phyloP scores from a whole-genome alignment of 2,888 invertebrate genomes.

The Drosophila paramelanica region DNA sequence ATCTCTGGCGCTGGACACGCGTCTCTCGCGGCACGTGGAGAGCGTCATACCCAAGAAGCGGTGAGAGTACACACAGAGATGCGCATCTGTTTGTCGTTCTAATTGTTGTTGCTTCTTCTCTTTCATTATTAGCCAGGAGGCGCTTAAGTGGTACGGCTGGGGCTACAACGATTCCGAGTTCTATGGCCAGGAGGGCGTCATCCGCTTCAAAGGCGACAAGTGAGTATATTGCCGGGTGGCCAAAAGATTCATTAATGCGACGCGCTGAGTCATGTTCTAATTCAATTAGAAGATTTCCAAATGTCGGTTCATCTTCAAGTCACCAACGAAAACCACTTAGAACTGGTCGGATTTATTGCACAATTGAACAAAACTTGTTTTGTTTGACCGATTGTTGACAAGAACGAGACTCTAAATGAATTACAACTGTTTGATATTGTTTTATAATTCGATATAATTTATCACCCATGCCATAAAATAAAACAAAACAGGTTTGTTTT shows the following conservation, averaged over 20 bases:
- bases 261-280: neutral
- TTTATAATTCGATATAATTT: too few relatives aligned
- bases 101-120: neutral
- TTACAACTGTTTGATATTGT: too few relatives aligned
- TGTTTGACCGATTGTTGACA: neutral
- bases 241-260: neutral
- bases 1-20: constrained; percentile 75
- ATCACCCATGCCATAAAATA: too few relatives aligned
- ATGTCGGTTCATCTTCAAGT: neutral
- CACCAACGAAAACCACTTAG: neutral
- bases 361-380: too few relatives aligned
- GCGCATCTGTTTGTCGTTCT: constrained; percentile 2
- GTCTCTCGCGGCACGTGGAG: constrained; percentile 75
- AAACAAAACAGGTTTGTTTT: too few relatives aligned
- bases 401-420: too few relatives aligned
- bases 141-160: constrained; percentile 99
- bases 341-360: neutral
- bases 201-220: constrained; percentile 94
- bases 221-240: constrained; percentile 84
- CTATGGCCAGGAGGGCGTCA: constrained; percentile 87
- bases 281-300: constrained; percentile 3
- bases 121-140: constrained; percentile 89
- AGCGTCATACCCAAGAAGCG: constrained; percentile 83
- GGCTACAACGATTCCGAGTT: constrained; percentile 99
- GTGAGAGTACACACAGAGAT: constrained; percentile 61